A percentile compares a stretch with the other conserved stretches of the same genome.
phyloP scores from a whole-genome alignment of 2,113 vertebrate genomes.

The Tricholaema leucomelas region DNA sequence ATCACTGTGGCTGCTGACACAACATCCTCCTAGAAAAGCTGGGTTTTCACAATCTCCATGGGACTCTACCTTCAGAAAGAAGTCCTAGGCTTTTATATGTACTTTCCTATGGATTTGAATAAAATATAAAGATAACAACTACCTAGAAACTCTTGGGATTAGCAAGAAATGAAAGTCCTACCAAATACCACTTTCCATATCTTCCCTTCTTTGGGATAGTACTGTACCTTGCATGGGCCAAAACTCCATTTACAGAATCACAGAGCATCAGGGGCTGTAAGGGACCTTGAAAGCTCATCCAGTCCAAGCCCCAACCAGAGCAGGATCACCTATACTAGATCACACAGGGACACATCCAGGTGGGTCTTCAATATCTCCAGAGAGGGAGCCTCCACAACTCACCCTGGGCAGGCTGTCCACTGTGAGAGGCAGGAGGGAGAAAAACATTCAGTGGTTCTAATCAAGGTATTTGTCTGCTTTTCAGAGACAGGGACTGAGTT shows the following conservation, averaged over 20 bases:
- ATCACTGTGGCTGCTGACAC: background rate
- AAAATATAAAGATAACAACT: background rate
- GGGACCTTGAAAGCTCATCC: no score
- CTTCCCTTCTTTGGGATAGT: background rate
- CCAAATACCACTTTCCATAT: rapidly evolving
- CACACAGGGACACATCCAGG: no score
- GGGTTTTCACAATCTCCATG: background rate
- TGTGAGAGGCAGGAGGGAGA: background rate
- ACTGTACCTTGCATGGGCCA: background rate
- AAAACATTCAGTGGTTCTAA: background rate
- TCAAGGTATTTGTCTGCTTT: background rate
- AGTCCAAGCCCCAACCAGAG: no score
- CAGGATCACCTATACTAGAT: no score
- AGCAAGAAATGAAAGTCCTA: background rate
- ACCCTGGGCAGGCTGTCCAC: background rate
- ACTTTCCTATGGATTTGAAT: background rate
- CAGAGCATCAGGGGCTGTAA: no score
- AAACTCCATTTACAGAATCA: background rate
- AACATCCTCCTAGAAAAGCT: background rate
- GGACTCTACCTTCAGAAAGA: background rate
- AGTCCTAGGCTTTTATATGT: background rate
- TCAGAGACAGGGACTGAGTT: background rate
- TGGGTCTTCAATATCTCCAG: no score
- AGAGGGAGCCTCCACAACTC: no score
- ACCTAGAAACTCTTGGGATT: background rate